These are phyloP conservation scores for Halisarca cf. caerulea DNA, from an alignment of 37 sponge, comb jelly and placozoan genomes.

Conservation along the genomic window DNA sequence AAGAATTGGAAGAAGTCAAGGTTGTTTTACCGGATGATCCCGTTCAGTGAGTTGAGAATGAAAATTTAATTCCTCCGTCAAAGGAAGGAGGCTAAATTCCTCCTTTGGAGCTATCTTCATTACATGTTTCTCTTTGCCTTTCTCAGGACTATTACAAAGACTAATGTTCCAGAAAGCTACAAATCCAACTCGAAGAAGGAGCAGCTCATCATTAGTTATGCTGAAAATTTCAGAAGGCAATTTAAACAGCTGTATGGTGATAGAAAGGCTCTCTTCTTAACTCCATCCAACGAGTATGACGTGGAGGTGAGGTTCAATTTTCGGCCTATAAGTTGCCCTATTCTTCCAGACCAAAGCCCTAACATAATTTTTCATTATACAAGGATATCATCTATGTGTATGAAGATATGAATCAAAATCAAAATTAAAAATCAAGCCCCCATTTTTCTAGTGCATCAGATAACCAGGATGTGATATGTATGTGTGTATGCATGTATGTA, in stretches of 20 bases:
- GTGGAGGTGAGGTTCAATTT: conserved; percentile 74
- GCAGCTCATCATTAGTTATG: conserved; percentile 67
- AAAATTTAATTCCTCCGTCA: not conserved
- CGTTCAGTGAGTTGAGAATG: not conserved
- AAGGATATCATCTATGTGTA: no score
- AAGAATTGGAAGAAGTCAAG: not conserved
- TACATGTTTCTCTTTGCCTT: no score
- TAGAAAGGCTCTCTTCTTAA: conserved; percentile 88
- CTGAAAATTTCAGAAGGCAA: conserved; percentile 91
- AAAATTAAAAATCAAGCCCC: no score
- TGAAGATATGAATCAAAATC: no score
- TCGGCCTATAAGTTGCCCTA: no score
- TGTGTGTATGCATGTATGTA: no score
- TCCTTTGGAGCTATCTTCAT: not conserved
- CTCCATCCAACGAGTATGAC: conserved; percentile 81
- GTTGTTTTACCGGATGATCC: conserved; percentile 13
- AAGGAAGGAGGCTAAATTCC: not conserved
- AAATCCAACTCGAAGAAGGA: conserved; percentile 78
- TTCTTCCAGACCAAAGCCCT: no score
- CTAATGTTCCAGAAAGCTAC: conserved; percentile 63
- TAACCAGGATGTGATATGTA: no score
- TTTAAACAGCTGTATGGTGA: conserved; percentile 90
- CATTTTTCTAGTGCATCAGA: no score
- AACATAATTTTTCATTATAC: no score
- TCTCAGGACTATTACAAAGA: not conserved